Conservation (phyloP, 92 coral and sea anemone genomes). For the Paramuricea clavata region DNA sequence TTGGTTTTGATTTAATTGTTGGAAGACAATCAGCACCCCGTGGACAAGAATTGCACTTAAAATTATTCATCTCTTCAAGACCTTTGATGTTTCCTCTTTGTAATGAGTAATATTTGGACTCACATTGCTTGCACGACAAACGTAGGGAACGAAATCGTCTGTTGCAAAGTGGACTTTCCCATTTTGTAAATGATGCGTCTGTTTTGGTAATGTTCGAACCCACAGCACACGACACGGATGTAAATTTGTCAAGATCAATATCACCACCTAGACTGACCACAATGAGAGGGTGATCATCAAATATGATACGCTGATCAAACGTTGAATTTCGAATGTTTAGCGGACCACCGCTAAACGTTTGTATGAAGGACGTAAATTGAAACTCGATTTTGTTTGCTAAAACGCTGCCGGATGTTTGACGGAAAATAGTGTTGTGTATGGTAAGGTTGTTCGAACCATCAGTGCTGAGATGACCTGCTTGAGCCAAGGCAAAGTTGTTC, state of each 20-base stretch:
- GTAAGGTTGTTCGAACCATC: slow-evolving; percentile 30
- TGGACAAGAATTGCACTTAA: slow-evolving; percentile 81
- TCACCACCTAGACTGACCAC: slow-evolving; percentile 36
- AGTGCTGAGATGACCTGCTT: slow-evolving; percentile 12
- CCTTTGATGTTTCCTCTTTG: slow-evolving; percentile 68
- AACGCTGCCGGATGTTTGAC: slow-evolving; percentile 31
- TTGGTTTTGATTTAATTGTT: slow-evolving; percentile 66
- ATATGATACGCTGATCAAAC: neutral
- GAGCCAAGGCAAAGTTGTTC: slow-evolving; percentile 70
- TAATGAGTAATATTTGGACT: slow-evolving; percentile 66
- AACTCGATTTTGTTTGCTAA: neutral
- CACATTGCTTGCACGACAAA: slow-evolving; percentile 65
- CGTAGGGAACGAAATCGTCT: slow-evolving; percentile 54
- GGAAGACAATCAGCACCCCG: slow-evolving; percentile 77
- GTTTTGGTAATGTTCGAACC: slow-evolving; percentile 42
- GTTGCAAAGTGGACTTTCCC: slow-evolving; percentile 29
- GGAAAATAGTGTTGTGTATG: slow-evolving; percentile 27
- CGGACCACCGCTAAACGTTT: slow-evolving; percentile 50
- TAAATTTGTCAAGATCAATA: slow-evolving; percentile 29
- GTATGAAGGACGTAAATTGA: slow-evolving; percentile 37
- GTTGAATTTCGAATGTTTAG: slow-evolving; percentile 44
- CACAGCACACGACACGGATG: slow-evolving; percentile 54
- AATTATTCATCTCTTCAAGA: slow-evolving; percentile 25
- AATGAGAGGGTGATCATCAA: slow-evolving; percentile 26
- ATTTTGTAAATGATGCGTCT: slow-evolving; percentile 33